phyloP scores from a whole-genome alignment of 2,113 vertebrate species.

The Lethenteron camtschaticum region DNA sequence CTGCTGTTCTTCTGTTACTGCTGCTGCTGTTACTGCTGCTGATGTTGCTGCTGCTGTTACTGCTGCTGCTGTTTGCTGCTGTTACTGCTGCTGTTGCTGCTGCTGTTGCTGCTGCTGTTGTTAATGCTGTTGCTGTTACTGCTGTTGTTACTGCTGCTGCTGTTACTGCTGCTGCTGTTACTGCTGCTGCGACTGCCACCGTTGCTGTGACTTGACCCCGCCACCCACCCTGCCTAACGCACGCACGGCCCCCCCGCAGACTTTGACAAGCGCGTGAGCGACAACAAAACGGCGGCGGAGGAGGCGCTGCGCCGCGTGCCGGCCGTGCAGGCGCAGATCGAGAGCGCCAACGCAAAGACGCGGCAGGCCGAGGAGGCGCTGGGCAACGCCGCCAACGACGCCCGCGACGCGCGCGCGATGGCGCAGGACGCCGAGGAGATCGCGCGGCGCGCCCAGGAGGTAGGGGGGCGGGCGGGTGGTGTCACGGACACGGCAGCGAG shows the following conservation, averaged over 20 bases:
- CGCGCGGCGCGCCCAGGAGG: constrained; percentile 14
- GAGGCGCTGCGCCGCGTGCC: constrained; percentile 66
- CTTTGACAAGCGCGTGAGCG: constrained; percentile 70
- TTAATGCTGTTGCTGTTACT: not conserved
- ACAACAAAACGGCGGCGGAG: constrained; percentile 85
- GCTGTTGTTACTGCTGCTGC: not conserved
- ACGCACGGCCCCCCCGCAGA: constrained; percentile 23
- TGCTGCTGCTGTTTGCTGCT: no score
- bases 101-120: not conserved
- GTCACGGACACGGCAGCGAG: no score
- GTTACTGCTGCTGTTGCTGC: not conserved
- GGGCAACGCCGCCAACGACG: constrained; percentile 50
- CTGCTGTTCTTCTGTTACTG: not conserved
- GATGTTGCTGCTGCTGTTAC: not conserved
- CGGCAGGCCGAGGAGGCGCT: constrained; percentile 43
- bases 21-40: not conserved
- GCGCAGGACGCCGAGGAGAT: constrained; percentile 61
- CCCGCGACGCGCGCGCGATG: constrained; percentile 47
- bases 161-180: not conserved
- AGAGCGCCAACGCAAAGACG: constrained; percentile 58
- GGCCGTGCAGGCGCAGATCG: constrained; percentile 49
- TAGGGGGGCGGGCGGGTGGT: no score
- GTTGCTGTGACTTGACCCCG: not conserved
- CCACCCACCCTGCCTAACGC: not conserved
- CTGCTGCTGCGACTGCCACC: not conserved